Percentiles rank a stretch among this genome's conserved stretches.
phyloP scores from a whole-genome alignment of 2,888 invertebrate species.

The Lepidochitona cinerea region DNA sequence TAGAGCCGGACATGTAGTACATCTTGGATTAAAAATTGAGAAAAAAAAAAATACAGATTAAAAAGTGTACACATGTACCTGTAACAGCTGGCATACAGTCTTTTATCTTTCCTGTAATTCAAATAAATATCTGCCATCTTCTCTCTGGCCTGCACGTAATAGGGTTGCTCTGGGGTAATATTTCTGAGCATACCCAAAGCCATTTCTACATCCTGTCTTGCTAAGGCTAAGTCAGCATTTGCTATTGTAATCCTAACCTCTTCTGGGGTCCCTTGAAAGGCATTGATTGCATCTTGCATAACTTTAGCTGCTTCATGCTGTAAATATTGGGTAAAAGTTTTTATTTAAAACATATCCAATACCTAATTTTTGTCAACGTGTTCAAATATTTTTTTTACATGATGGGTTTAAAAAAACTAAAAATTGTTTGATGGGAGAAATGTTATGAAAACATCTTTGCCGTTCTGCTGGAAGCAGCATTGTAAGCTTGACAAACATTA shows the following conservation, averaged over 20 bases:
- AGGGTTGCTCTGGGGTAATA: slow-evolving; percentile 85
- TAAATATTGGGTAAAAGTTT: slow-evolving; percentile 16
- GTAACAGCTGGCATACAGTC: slow-evolving; percentile 89
- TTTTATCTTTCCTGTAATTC: slow-evolving; percentile 86
- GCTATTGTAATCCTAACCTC: slow-evolving; percentile 88
- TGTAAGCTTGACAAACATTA: too few relatives aligned
- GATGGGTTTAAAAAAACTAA: too few relatives aligned
- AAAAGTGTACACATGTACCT: slow-evolving; percentile 59
- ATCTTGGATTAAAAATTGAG: neutral
- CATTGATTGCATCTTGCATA: slow-evolving; percentile 79
- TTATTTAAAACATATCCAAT: too few relatives aligned
- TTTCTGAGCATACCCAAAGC: slow-evolving; percentile 85
- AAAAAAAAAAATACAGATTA: neutral
- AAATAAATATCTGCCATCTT: slow-evolving; percentile 91
- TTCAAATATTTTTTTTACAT: too few relatives aligned
- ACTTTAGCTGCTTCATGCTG: slow-evolving; percentile 83
- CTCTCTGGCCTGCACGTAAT: slow-evolving; percentile 81
- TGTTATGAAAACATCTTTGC: too few relatives aligned
- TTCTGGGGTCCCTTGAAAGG: slow-evolving; percentile 82
- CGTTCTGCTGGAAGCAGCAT: too few relatives aligned
- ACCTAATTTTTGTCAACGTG: too few relatives aligned
- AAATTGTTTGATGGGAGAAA: too few relatives aligned
- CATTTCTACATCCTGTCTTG: slow-evolving; percentile 84
- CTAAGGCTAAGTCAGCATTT: slow-evolving; percentile 86
- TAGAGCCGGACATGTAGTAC: neutral